Conservation (phyloP, 2,797 vertebrate species). For the Poeciliopsis turneri region DNA sequence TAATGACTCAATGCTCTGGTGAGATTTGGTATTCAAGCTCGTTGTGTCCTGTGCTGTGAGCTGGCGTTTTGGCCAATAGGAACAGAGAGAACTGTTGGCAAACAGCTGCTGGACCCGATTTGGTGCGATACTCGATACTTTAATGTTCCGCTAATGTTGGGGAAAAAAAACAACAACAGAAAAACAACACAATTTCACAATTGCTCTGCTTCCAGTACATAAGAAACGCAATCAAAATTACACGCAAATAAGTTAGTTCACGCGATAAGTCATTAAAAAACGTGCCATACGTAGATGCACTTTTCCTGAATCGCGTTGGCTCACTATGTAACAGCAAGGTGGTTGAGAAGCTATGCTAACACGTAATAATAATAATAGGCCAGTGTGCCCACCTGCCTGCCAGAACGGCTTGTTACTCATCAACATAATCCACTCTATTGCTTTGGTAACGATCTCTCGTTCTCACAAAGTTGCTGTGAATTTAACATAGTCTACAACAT, state of each 20-base stretch:
- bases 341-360: background rate
- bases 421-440: background rate
- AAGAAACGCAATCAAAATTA: too few relatives aligned
- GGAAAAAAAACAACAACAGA: too few relatives aligned
- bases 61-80: background rate
- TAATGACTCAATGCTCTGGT: background rate
- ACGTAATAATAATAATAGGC: background rate
- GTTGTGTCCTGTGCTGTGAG: background rate
- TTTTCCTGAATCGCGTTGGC: background rate
- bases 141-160: too few relatives aligned
- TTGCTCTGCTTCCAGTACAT: too few relatives aligned
- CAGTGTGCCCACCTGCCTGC: background rate
- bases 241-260: too few relatives aligned
- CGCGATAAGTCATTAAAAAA: too few relatives aligned
- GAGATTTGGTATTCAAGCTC: background rate
- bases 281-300: background rate
- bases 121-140: background rate
- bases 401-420: background rate
- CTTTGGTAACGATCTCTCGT: background rate
- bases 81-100: background rate
- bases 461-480: background rate
- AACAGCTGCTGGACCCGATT: background rate
- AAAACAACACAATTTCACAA: too few relatives aligned
- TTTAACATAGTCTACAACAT: background rate
- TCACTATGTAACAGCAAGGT: background rate